Base-by-base conservation (phyloP, 2,797 vertebrate genomes). In the Danio aesculapii region DNA sequence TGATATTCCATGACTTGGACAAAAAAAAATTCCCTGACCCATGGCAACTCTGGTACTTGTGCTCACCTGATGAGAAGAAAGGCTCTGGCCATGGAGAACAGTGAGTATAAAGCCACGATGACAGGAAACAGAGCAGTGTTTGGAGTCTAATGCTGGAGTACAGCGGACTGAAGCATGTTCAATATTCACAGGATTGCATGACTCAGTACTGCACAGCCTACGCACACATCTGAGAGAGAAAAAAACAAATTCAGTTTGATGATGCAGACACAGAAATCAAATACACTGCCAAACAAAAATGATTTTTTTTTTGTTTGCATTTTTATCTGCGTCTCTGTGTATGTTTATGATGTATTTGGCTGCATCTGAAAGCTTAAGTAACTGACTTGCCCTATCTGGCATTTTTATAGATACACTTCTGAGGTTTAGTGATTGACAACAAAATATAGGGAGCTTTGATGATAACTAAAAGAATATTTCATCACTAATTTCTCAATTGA, bases 131-230 rank as follows among this genome's bases (percentile, higher is more conserved):
- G 90, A 78, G 84, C 98, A 99, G 4, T 6, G 83, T 73, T 93
- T 95, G 44, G 92, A 86, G 64, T 91, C 88, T 0, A 81, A 89
- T 0, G 79, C 85, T 0, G 93, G 92, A 55, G 93, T 92, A 66
- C 98, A 99, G 88, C 93, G 95, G 82, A 95, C 89, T 6, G 83
- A 78, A 6, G 93, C 79, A 0, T 97, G 94, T 6, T 93, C 89
- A 0, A 97, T 61, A 85, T 91, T 88, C 0, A 94, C 88, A 13
- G 86, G 86, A 57, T 70, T 89, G 81, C 95, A 95, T 81, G 81
- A 88, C 64, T 94, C 92, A 79, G 87, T 77, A 86, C 91, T 89
- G 84, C 94, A 95, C 0, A 91, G 90, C 79, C 88, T 92, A 62
- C 81, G 90, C 2, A 81, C 80, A 89, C 96, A 98, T 83, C 90